Conservation (phyloP, 2,113 vertebrate genomes). For the Cyphomyrus discorhynchus region DNA sequence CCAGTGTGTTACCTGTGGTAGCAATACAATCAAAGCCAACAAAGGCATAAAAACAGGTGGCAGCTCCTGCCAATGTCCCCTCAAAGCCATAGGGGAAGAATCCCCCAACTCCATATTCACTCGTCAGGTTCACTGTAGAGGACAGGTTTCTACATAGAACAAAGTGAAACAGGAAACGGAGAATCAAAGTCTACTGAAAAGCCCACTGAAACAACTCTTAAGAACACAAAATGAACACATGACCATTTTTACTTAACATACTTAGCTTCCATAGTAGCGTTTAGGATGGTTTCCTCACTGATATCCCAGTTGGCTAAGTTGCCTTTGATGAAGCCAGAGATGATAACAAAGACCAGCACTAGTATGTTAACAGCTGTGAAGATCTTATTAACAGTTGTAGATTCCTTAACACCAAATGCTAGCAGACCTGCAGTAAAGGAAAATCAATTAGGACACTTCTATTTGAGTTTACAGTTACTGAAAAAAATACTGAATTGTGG, state of each 20-base stretch:
- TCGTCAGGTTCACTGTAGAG: slow-evolving; percentile 46
- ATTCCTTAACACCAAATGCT: slow-evolving; percentile 77
- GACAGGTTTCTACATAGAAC: slow-evolving; percentile 55
- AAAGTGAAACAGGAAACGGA: not conserved
- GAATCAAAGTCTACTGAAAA: slow-evolving; percentile 37
- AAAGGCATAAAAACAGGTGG: slow-evolving; percentile 80
- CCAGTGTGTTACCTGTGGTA: slow-evolving; percentile 56
- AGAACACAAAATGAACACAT: not conserved
- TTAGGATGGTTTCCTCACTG: slow-evolving; percentile 46
- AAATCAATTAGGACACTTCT: not conserved
- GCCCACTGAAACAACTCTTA: not conserved
- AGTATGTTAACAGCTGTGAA: slow-evolving; percentile 71
- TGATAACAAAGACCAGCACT: slow-evolving; percentile 67
- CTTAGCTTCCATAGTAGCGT: slow-evolving; percentile 15
- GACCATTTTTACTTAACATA: slow-evolving; percentile 23
- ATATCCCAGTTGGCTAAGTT: slow-evolving; percentile 69
- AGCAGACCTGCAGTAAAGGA: slow-evolving; percentile 59
- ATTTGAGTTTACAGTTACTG: not conserved
- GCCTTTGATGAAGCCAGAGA: slow-evolving; percentile 73
- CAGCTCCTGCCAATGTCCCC: slow-evolving; percentile 74
- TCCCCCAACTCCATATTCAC: slow-evolving; percentile 63
- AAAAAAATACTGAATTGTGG: not conserved
- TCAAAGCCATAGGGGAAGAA: slow-evolving; percentile 74
- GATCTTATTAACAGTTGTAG: slow-evolving; percentile 70
- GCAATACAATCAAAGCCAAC: slow-evolving; percentile 84